Base-by-base conservation (phyloP, 2,888 invertebrate genomes). In the Nomada flava region DNA sequence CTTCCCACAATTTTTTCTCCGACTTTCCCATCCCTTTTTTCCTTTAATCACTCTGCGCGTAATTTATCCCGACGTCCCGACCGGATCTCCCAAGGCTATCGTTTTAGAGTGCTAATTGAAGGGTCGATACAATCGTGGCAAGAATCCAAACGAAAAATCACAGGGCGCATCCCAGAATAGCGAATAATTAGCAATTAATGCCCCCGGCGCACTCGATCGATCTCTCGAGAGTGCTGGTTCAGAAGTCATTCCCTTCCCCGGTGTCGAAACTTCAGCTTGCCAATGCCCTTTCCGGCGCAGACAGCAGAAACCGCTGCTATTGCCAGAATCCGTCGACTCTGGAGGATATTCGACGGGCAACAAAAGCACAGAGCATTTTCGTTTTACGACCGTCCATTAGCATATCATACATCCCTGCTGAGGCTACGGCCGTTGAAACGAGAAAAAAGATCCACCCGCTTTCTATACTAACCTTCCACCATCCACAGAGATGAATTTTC, bases 141-240 rank as follows among this genome's bases (percentile, higher is more conserved):
- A 15, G 3, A 26, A 23, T 44, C 20, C 23, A 2, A 29, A 20
- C 18, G 44, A 53, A 73, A 74, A 52, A 55, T 23, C 20, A 13
- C 4, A 13, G 23, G 4, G 18, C 23, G 47, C 10, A 20, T 42
- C 15, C 10, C 18, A 36, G 57, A 47, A 44, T 47, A 44, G 26
- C 44, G 62, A 62, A 50, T 78, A 74, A 78, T 78, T 78, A 78
- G 74, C 67, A 74, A 74, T 74, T 78, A 74, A 74, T 60, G 67
- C 10, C 36, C 47, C 44, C 23, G 29, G 60, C 20, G 75, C 29
- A 15, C n/a, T 55, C 62, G 74, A 78, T 78, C 78, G 74, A 78
- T 78, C 65, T 36, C 36, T 36, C 47, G 62, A 15, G 71, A 64
- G 29, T 62, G 23, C 55, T 15, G 63, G 36, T 47, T 64, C 55